These are phyloP conservation scores for Hedya salicella DNA, from an alignment of 2,888 invertebrate genomes.

Conservation along the genomic window DNA sequence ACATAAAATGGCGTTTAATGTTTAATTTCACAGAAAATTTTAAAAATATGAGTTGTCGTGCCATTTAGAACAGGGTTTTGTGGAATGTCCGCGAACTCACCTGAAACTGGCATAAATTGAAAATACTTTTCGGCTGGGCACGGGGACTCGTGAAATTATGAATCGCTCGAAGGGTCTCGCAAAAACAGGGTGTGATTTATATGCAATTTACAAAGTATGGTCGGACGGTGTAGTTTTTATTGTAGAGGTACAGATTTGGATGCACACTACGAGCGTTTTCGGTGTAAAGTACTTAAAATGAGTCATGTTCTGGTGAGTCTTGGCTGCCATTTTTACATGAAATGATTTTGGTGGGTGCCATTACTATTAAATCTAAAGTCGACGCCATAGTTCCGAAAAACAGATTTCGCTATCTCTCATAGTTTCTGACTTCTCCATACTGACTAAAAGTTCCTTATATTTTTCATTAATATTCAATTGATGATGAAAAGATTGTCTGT, in stretches of 20 bases:
- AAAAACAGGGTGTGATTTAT: conserved; percentile 34
- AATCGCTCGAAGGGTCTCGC: conserved; percentile 26
- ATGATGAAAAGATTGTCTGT: no score
- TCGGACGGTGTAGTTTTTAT: conserved; percentile 21
- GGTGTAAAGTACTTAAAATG: no score
- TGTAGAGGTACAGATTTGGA: conserved; percentile 5
- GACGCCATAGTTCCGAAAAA: no score
- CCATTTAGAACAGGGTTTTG: conserved; percentile 27
- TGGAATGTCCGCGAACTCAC: conserved; percentile 35
- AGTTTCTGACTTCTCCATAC: no score
- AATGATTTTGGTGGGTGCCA: no score
- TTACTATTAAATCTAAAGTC: no score
- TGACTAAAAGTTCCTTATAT: no score
- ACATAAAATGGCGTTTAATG: conserved; percentile 6
- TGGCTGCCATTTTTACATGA: no score
- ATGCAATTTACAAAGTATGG: conserved; percentile 26
- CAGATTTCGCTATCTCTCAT: no score
- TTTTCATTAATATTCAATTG: no score
- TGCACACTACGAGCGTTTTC: not conserved
- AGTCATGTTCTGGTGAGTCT: no score
- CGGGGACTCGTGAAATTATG: conserved; percentile 28
- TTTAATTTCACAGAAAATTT: conserved; percentile 15
- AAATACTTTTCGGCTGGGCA: conserved; percentile 35
- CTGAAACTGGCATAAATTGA: conserved; percentile 44
- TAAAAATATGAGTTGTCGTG: conserved; percentile 18